Conservation (phyloP, 2,888 invertebrate genomes). For the Crocallis elinguaria region DNA sequence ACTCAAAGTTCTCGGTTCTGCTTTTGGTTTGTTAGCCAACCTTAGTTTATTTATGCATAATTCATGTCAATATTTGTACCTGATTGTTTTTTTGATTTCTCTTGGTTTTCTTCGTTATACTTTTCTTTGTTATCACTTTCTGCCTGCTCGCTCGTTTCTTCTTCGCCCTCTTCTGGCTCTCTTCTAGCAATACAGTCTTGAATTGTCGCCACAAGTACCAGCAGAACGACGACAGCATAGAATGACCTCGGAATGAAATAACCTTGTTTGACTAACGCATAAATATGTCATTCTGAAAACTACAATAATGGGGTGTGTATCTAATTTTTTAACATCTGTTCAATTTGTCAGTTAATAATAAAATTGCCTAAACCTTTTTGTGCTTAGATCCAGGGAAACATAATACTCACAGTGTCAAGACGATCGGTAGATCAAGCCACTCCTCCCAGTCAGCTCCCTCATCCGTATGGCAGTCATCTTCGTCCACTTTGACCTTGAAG, state of each 20-base stretch:
- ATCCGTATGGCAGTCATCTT: constrained; percentile 85
- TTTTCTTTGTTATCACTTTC: constrained; percentile 46
- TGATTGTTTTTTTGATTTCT: constrained; percentile 40
- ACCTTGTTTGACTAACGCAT: neutral
- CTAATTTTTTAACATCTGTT: too few relatives aligned
- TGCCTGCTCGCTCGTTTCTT: constrained; percentile 50
- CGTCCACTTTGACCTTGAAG: constrained; percentile 86
- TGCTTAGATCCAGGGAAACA: too few relatives aligned
- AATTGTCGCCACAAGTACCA: constrained; percentile 74
- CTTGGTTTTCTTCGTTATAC: constrained; percentile 46
- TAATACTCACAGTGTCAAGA: constrained; percentile 71
- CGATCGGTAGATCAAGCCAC: constrained; percentile 69
- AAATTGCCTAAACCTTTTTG: too few relatives aligned
- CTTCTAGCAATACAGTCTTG: constrained; percentile 69
- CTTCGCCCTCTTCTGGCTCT: constrained; percentile 45
- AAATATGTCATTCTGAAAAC: too few relatives aligned
- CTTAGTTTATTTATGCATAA: too few relatives aligned
- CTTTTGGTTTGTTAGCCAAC: too few relatives aligned
- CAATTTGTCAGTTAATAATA: too few relatives aligned
- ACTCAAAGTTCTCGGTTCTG: too few relatives aligned
- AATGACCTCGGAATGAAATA: constrained; percentile 62
- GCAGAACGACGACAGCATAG: constrained; percentile 66
- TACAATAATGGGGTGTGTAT: too few relatives aligned
- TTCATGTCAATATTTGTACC: constrained; percentile 35
- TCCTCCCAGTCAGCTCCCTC: constrained; percentile 63